phyloP scores from a whole-genome alignment of 2,113 vertebrate genomes.

The Camelus dromedarius region DNA sequence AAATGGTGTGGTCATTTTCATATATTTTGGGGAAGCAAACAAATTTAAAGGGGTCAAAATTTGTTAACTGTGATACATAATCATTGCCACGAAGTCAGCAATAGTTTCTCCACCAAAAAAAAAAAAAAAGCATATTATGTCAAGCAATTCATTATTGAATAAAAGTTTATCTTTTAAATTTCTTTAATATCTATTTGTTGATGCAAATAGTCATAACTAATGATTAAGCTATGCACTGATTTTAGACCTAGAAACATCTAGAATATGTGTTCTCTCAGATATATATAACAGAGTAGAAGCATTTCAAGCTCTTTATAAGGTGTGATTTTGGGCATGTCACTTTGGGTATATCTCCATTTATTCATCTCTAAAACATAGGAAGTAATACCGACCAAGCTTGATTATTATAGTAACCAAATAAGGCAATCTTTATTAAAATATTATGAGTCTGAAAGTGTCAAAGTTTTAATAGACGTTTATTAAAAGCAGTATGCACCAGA shows the following conservation, averaged over 20 bases:
- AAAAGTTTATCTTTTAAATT: neutral
- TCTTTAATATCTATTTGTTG: neutral
- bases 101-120: neutral
- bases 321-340: neutral
- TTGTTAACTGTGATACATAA: neutral
- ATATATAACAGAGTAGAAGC: neutral
- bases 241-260: neutral
- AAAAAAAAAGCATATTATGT: neutral
- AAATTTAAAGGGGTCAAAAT: neutral
- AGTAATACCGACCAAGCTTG: neutral
- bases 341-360: neutral
- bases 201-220: neutral
- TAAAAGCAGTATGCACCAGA: neutral
- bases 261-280: neutral
- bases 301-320: neutral
- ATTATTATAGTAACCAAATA: neutral
- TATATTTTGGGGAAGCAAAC: neutral
- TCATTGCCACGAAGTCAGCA: neutral
- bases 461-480: neutral
- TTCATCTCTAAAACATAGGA: neutral
- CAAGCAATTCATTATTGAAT: neutral
- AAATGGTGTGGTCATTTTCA: neutral
- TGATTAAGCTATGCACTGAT: neutral
- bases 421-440: neutral
- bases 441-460: neutral